Percentiles rank a stretch among this genome's conserved stretches.
Conservation (phyloP, 2,888 invertebrate species). For the Eurytoma californica region DNA sequence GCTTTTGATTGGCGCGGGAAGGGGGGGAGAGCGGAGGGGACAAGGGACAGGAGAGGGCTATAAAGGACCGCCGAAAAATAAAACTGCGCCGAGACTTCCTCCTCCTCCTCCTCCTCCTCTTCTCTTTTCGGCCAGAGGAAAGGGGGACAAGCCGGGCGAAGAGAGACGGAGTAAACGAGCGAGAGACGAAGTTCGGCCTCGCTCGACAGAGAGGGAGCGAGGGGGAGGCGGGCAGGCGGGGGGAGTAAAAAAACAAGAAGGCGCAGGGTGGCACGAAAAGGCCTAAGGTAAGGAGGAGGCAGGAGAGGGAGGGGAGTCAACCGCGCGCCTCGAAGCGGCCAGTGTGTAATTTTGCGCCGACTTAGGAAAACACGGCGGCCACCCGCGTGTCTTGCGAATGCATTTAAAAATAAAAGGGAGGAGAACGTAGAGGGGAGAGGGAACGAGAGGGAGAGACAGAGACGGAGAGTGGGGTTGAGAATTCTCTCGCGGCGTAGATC, state of each 20-base stretch:
- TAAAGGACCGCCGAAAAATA: conserved; percentile 73
- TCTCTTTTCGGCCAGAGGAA: conserved; percentile 41
- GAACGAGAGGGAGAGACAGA: conserved; percentile 29
- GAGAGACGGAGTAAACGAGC: conserved; percentile 42
- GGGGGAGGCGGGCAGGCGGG: conserved; percentile 11
- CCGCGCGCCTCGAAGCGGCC: conserved; percentile 63
- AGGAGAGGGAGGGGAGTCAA: conserved; percentile 54
- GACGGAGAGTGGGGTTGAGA: conserved; percentile 42
- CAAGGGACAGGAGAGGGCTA: conserved; percentile 61
- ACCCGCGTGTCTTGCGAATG: conserved; percentile 73
- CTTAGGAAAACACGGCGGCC: conserved; percentile 75
- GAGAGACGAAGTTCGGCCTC: conserved; percentile 45
- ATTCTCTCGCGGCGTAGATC: conserved; percentile 56
- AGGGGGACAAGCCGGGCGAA: conserved; percentile 13
- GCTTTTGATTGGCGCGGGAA: conserved; percentile 71
- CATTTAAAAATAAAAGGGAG: conserved; percentile 72
- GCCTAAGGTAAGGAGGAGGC: conserved; percentile 42
- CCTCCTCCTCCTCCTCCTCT: conserved; percentile 62
- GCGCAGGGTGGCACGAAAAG: conserved; percentile 53
- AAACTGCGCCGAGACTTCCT: conserved; percentile 64
- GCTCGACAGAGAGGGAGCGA: conserved; percentile 23
- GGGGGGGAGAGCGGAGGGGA: conserved; percentile 57
- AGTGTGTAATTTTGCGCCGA: conserved; percentile 75
- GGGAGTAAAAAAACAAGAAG: conserved; percentile 36
- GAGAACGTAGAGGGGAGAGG: conserved; percentile 36